These are phyloP conservation scores for Ernsta delagoae DNA, from an alignment of 2,888 invertebrate species.

Conservation along the genomic window DNA sequence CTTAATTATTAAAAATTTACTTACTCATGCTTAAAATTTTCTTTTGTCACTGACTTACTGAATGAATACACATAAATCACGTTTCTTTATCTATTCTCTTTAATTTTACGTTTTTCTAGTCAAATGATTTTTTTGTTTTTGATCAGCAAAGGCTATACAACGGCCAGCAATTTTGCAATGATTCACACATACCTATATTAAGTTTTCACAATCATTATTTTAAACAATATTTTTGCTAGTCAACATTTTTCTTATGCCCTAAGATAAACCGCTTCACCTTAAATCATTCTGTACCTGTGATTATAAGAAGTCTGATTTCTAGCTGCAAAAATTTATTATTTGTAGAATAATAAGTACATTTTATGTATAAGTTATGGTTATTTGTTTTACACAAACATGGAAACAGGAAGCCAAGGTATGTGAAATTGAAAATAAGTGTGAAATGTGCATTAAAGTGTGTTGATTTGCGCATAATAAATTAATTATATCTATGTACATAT, in stretches of 20 bases:
- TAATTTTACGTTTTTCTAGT: too few relatives aligned
- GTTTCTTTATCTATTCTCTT: too few relatives aligned
- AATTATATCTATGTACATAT: background rate
- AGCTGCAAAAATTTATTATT: background rate
- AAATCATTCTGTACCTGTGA: too few relatives aligned
- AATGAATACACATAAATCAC: too few relatives aligned
- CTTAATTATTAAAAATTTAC: too few relatives aligned
- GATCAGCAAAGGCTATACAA: background rate
- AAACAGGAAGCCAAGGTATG: conserved; percentile 81
- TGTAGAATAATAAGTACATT: conserved; percentile 7
- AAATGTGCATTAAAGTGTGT: conserved; percentile 26
- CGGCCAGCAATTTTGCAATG: background rate
- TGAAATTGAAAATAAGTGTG: conserved; percentile 41
- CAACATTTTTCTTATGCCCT: too few relatives aligned
- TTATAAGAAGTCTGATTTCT: background rate
- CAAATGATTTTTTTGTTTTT: too few relatives aligned
- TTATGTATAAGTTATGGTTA: conserved; percentile 15
- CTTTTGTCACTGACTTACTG: too few relatives aligned
- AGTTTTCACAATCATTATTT: background rate
- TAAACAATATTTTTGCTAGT: too few relatives aligned
- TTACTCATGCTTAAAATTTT: too few relatives aligned
- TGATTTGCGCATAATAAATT: conserved; percentile 10
- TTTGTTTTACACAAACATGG: conserved; percentile 61
- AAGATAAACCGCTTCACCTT: too few relatives aligned
- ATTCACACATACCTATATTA: background rate